phyloP scores from a whole-genome alignment of 64 coral and sea anemone genomes.

The Orbicella faveolata region DNA sequence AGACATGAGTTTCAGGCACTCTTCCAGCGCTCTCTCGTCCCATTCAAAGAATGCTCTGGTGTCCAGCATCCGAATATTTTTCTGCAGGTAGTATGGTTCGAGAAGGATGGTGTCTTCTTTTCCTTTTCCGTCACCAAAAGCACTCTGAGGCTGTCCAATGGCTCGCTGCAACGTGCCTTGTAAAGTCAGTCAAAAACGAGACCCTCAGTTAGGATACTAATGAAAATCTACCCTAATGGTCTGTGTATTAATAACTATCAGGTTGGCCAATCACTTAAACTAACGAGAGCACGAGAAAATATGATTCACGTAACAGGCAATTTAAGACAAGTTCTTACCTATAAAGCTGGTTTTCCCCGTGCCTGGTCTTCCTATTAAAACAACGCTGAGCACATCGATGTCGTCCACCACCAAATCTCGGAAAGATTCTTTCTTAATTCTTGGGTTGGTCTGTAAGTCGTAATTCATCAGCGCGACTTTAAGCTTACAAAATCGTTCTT shows the following conservation, averaged over 20 bases:
- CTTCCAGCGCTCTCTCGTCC: slow-evolving; percentile 15
- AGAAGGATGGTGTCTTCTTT: slow-evolving; percentile 62
- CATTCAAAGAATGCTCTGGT: slow-evolving; percentile 62
- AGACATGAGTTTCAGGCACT: slow-evolving; percentile 59
- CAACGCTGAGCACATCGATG: slow-evolving; percentile 63
- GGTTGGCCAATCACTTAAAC: not conserved
- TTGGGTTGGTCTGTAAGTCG: slow-evolving; percentile 49
- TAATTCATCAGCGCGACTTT: slow-evolving; percentile 52
- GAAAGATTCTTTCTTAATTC: slow-evolving; percentile 17
- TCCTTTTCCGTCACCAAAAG: slow-evolving; percentile 69
- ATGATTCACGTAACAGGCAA: too few species aligned
- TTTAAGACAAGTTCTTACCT: slow-evolving; percentile 21
- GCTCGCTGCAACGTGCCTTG: slow-evolving; percentile 74
- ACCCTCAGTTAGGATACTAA: not conserved
- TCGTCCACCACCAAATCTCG: slow-evolving; percentile 58
- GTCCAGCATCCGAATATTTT: slow-evolving; percentile 55
- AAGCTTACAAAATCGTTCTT: not conserved
- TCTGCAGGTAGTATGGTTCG: slow-evolving; percentile 48
- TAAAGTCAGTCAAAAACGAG: not conserved
- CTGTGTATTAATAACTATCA: not conserved
- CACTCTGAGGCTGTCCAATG: slow-evolving; percentile 49
- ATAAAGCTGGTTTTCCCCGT: slow-evolving; percentile 87
- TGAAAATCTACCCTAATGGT: too few species aligned
- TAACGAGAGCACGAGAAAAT: too few species aligned
- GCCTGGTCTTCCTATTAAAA: slow-evolving; percentile 57